Percentiles rank a stretch among this genome's conserved stretches.
Conservation (phyloP, 2,888 invertebrate genomes). For the Apamea monoglypha region DNA sequence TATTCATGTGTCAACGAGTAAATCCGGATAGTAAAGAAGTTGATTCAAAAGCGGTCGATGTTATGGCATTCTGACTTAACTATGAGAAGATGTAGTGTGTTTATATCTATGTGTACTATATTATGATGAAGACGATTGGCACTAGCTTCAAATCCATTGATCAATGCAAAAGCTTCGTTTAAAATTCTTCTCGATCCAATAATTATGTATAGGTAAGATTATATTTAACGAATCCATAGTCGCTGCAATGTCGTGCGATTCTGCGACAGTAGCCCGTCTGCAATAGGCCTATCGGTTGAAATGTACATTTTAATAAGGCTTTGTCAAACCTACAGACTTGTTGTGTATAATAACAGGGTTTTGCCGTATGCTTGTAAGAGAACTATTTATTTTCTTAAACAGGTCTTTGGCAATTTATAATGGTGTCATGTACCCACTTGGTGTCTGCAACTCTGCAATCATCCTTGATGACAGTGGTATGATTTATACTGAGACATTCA, state of each 20-base stretch:
- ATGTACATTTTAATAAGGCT: slow-evolving; percentile 73
- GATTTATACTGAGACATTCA: slow-evolving; percentile 26
- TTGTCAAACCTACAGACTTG: slow-evolving; percentile 67
- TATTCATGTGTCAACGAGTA: slow-evolving; percentile 51
- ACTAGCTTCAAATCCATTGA: background rate
- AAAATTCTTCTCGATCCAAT: slow-evolving; percentile 8
- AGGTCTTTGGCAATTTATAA: slow-evolving; percentile 49
- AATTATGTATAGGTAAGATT: background rate
- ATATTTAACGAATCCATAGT: background rate
- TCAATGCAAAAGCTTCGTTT: slow-evolving; percentile 3
- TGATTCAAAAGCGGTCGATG: slow-evolving; percentile 14
- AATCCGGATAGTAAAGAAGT: slow-evolving; percentile 1
- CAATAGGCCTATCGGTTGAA: slow-evolving; percentile 64
- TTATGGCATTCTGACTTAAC: background rate
- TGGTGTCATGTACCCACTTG: slow-evolving; percentile 31
- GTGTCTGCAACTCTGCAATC: slow-evolving; percentile 47
- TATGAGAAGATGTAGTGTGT: background rate
- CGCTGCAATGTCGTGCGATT: slow-evolving; percentile 1
- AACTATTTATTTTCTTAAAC: slow-evolving; percentile 54
- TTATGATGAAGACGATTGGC: background rate
- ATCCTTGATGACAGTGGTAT: slow-evolving; percentile 41
- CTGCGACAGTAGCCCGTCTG: slow-evolving; percentile 46
- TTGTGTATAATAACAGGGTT: slow-evolving; percentile 64
- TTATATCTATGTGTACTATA: background rate
- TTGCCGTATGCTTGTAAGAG: slow-evolving; percentile 34